Evolutionary conservation across 2,888 invertebrate species (phyloP), one percentile per base, ranked within the genome.

Genomic region (Coelopa pilipes): DNA sequence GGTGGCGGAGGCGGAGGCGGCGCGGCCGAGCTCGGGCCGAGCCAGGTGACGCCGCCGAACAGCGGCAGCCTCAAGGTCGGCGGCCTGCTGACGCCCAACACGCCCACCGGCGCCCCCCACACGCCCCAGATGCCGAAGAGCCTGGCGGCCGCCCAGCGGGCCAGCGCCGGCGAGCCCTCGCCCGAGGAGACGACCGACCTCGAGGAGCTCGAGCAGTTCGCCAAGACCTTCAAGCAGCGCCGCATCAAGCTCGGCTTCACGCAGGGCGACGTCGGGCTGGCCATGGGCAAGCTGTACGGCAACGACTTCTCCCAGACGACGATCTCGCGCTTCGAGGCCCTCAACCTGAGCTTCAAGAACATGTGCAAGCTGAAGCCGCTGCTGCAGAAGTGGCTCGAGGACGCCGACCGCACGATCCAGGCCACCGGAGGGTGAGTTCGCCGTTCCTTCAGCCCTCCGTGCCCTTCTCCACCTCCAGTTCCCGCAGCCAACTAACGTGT

Each of bases 261-360:
- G 7, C 99, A 99, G 89, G 99, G 98, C 70, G 99, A 99, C 88
- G 99, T 99, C 15, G 99, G 99, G 0, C 90, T 98, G 74, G 98
- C 98, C 71, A 97, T 99, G 96, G 99, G 99, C 78, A 98, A 98
- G 87, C 90, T 99, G 67, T 98, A 98, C 87, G 98, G 98, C 77
- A 98, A 98, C 88, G 99, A 99, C 88, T 99, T 99, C 89, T 98
- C 98, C 72, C 99, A 99, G 89, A 99, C 99, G 75, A 99, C 99
- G 78, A 99, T 99, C 86, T 97, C 96, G 76, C 93, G 98, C 87
- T 99, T 99, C 88, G 99, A 99, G 88, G 99, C 99, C 24, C 90
- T 99, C 78, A 99, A 99, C 88, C 90, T 99, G 79, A 98, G 98
- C 86, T 99, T 99, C 90, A 99, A 99, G 89, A 99, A 99, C 89